Conservation (phyloP, 2,113 vertebrate genomes). For the Fulmarus glacialis region DNA sequence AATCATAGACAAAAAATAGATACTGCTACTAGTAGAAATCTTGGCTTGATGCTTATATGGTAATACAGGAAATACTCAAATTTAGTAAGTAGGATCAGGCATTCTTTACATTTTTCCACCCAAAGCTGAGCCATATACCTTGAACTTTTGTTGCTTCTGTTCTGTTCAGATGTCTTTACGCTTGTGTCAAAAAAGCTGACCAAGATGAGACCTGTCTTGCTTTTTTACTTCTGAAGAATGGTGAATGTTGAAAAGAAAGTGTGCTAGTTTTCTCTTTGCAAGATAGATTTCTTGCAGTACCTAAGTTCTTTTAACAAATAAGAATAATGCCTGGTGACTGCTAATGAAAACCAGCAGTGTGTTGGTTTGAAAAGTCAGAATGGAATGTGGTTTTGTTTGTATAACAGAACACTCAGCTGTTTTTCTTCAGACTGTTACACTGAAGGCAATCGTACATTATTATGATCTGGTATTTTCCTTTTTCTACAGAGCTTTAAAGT, state of each 20-base stretch:
- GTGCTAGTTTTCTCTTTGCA: not conserved
- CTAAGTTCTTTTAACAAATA: not conserved
- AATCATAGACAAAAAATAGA: not conserved
- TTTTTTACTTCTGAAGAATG: not conserved
- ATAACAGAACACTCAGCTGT: conserved; percentile 21
- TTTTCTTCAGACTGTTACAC: conserved; percentile 34
- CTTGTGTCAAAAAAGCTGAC: not conserved
- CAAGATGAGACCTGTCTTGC: not conserved
- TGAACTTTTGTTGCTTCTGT: not conserved
- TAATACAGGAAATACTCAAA: not conserved
- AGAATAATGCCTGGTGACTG: not conserved
- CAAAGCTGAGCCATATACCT: not conserved
- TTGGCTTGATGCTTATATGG: not conserved
- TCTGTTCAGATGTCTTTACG: not conserved
- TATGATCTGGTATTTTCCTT: conserved; percentile 3
- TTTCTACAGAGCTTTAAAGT: conserved; percentile 10
- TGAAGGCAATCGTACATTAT: conserved; percentile 1
- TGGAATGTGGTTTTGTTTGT: conserved; percentile 56
- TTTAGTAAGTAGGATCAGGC: not conserved
- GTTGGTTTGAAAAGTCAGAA: conserved; percentile 14
- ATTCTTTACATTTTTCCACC: conserved; percentile 20
- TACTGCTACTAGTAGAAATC: not conserved
- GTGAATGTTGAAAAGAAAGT: not conserved
- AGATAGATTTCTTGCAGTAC: not conserved
- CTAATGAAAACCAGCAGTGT: conserved; percentile 44